Evolutionary conservation across 2,113 vertebrate species (phyloP).

Genomic region (Empidonax alnorum): DNA sequence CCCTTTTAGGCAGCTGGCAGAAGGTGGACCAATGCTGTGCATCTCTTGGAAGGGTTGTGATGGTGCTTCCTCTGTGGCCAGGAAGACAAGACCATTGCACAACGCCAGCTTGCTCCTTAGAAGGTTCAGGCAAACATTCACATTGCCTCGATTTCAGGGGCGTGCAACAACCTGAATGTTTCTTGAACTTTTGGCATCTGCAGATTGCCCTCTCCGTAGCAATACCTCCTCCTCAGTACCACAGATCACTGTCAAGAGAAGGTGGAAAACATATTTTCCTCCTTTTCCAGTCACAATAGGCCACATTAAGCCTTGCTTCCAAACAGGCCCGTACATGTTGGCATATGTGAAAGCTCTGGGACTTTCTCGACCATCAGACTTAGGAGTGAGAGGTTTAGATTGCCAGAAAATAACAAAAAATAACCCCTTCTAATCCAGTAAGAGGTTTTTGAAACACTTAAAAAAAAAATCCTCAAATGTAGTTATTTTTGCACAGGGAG

Average conservation of each 20-base stretch:
- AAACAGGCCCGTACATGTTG: rapidly evolving
- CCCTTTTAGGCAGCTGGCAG: background rate
- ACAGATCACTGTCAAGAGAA: background rate
- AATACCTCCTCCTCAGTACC: background rate
- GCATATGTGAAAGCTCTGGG: background rate
- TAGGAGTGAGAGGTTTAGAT: background rate
- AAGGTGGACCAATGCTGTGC: background rate
- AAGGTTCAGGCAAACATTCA: background rate
- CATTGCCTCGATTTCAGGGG: background rate
- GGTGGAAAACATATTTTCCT: background rate
- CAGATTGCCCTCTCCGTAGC: background rate
- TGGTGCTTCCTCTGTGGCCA: background rate
- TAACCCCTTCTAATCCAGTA: background rate
- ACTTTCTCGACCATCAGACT: background rate
- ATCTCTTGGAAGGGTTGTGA: background rate
- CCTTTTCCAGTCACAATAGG: background rate
- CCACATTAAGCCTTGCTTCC: background rate
- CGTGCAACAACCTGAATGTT: background rate
- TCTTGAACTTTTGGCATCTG: background rate
- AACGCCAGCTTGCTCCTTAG: background rate
- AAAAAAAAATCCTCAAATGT: background rate
- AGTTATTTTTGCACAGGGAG: background rate
- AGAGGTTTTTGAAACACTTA: background rate
- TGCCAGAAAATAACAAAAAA: background rate
- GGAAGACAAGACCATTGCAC: background rate